A percentile compares a stretch with the other conserved stretches of the same genome.
phyloP scores from a whole-genome alignment of 2,888 invertebrate genomes.

The Pseudoips prasinana region DNA sequence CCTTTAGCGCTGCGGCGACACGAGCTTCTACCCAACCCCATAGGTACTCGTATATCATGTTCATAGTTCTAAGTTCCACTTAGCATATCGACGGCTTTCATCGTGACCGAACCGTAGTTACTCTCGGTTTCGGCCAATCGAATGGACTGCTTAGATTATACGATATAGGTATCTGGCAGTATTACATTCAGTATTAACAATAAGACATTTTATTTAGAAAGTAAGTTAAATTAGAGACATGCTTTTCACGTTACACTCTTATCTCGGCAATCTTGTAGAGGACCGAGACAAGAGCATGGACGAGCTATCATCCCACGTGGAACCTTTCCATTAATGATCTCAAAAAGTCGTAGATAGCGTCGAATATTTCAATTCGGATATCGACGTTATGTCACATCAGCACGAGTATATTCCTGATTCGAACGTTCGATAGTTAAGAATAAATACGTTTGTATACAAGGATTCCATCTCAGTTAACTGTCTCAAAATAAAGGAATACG shows the following conservation, averaged over 20 bases:
- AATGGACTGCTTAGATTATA: conserved; percentile 37
- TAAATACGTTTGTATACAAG: conserved; percentile 27
- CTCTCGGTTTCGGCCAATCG: conserved; percentile 25
- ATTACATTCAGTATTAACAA: conserved; percentile 41
- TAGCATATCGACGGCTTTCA: conserved; percentile 26
- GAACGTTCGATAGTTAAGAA: conserved; percentile 21
- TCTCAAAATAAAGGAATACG: conserved; percentile 29
- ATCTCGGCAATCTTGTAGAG: conserved; percentile 32
- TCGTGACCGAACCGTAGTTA: conserved; percentile 11
- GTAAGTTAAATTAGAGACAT: conserved; percentile 43
- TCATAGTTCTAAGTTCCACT: conserved; percentile 21
- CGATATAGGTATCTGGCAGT: conserved; percentile 49
- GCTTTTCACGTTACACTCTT: conserved; percentile 48
- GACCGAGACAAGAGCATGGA: conserved; percentile 13
- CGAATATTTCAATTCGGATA: conserved; percentile 31
- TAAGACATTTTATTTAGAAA: conserved; percentile 38
- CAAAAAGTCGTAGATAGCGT: conserved; percentile 35
- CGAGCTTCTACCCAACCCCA: conserved; percentile 33
- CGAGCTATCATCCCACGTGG: conserved; percentile 14
- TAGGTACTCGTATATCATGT: conserved; percentile 18
- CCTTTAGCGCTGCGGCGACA: conserved; percentile 2
- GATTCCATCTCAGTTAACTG: conserved; percentile 29
- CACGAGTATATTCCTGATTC: conserved; percentile 48
- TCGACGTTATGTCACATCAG: conserved; percentile 29
- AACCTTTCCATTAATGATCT: conserved; percentile 27